phyloP scores from a whole-genome alignment of 2,113 vertebrate species.

The Xiphophorus couchianus region DNA sequence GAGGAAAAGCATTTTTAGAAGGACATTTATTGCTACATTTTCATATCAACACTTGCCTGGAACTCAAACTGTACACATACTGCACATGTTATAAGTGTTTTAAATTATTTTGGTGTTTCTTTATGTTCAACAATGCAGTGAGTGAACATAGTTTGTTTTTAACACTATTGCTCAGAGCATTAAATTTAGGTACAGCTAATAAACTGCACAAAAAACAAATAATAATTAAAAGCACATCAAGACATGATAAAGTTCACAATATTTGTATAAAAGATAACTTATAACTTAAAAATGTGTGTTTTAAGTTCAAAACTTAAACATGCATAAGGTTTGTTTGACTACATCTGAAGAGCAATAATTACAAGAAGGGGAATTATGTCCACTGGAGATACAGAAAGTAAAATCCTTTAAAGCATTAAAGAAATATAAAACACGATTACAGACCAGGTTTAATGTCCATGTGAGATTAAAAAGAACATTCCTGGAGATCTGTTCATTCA shows the following conservation, averaged over 20 bases:
- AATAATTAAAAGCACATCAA: slow-evolving; percentile 45
- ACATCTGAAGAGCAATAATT: slow-evolving; percentile 40
- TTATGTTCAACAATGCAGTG: slow-evolving; percentile 33
- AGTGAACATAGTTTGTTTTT: slow-evolving; percentile 41
- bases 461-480: slow-evolving; percentile 56
- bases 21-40: slow-evolving; percentile 77
- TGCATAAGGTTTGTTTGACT: slow-evolving; percentile 55
- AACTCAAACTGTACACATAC: slow-evolving; percentile 75
- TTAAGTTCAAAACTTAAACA: slow-evolving; percentile 67
- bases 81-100: slow-evolving; percentile 62
- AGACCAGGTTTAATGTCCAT: slow-evolving; percentile 44
- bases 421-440: slow-evolving; percentile 44
- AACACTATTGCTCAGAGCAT: slow-evolving; percentile 60
- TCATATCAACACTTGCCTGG: slow-evolving; percentile 67
- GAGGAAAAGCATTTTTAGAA: slow-evolving; percentile 34
- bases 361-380: slow-evolving; percentile 40
- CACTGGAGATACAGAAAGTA: slow-evolving; percentile 31
- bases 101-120: slow-evolving; percentile 37
- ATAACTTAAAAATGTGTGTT: slow-evolving; percentile 61
- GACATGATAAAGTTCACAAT: slow-evolving; percentile 53
- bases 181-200: slow-evolving; percentile 52
- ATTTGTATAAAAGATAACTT: slow-evolving; percentile 78
- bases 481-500: slow-evolving; percentile 75
- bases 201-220: slow-evolving; percentile 57
- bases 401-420: slow-evolving; percentile 54